These are phyloP conservation scores for Phoxinus dragarum DNA, from an alignment of 2,797 vertebrate species.

Conservation along the genomic window DNA sequence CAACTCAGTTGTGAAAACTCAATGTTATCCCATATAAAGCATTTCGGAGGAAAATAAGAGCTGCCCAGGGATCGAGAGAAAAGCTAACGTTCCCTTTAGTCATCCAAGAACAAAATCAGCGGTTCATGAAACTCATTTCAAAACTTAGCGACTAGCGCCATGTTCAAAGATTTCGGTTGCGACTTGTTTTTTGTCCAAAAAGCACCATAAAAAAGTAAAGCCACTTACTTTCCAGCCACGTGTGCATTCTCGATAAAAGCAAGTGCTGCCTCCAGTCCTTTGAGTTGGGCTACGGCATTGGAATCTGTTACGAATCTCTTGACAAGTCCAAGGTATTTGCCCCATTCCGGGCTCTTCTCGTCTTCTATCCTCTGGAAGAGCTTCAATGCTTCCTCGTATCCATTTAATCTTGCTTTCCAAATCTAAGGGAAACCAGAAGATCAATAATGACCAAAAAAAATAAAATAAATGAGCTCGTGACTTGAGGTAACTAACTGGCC, in stretches of 20 bases:
- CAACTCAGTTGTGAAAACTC: constrained; percentile 24
- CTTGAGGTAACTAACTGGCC: neutral
- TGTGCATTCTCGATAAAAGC: constrained; percentile 91
- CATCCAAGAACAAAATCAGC: neutral
- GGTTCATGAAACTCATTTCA: neutral
- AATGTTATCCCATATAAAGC: neutral
- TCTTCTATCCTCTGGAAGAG: constrained; percentile 93
- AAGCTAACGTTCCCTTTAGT: neutral
- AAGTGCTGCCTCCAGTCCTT: constrained; percentile 93
- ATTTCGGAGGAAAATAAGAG: neutral
- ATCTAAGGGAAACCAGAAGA: constrained; percentile 71
- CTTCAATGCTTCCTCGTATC: constrained; percentile 96
- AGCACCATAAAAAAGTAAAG: neutral
- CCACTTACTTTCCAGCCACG: constrained; percentile 92
- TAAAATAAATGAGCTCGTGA: neutral
- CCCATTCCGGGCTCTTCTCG: constrained; percentile 97
- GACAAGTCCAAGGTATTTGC: constrained; percentile 92
- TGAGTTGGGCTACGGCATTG: constrained; percentile 95
- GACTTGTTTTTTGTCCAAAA: neutral
- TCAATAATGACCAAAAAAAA: neutral
- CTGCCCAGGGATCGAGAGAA: neutral
- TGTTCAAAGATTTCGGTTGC: neutral
- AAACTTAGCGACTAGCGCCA: neutral
- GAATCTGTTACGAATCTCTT: constrained; percentile 98
- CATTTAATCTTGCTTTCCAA: constrained; percentile 96